Base-by-base conservation (phyloP, 2,113 vertebrate genomes). In the Porphyrio hochstetteri region DNA sequence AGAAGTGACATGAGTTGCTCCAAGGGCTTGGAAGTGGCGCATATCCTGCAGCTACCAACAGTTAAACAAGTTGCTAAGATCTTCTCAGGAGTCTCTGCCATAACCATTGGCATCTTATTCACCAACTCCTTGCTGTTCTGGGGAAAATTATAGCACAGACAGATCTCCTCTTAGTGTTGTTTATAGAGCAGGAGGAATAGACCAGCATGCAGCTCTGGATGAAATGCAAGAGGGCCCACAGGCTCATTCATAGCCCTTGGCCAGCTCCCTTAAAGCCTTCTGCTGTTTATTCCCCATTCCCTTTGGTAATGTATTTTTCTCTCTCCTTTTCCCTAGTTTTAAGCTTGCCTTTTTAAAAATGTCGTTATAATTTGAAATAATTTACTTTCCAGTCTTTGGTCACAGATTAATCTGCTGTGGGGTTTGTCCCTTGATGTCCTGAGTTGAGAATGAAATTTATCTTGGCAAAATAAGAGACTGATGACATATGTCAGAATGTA, bases 61-160 rank as follows among this genome's bases (percentile, higher is more conserved):
- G 71, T 85, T 92, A 83, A 82, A 80, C 85, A 82, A 87, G 80
- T 71, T 64, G 50, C 85, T 75, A n/a, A 57, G 67, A 80, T 91
- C 69, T n/a, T 48, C 59, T 65, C 68, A 61, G 82, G 79, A 85
- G 68, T 94, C n/a, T 33, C 94, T 78, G 79, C 74, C 53, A 23
- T 84, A 88, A 91, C 46, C 12, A 19, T 50, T 88, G 82, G 77
- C 70, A 48, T 75, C 28, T 92, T 83, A n/a, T 44, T 57, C 36
- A 35, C 27, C 40, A 71, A 78, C 40, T 94, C 53, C 38, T 86
- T 31, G 29, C 0, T 23, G 44, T 87, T 70, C 33, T 21, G 42
- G 9, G 16, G 13, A 42, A 56, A 84, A 79, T 57, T 9, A 24
- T 14, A 83, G 69, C 50, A 33, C 35, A 65, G 55, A 23, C 75